Base-by-base conservation (phyloP, 2,888 invertebrate genomes). In the Neria commutata region DNA sequence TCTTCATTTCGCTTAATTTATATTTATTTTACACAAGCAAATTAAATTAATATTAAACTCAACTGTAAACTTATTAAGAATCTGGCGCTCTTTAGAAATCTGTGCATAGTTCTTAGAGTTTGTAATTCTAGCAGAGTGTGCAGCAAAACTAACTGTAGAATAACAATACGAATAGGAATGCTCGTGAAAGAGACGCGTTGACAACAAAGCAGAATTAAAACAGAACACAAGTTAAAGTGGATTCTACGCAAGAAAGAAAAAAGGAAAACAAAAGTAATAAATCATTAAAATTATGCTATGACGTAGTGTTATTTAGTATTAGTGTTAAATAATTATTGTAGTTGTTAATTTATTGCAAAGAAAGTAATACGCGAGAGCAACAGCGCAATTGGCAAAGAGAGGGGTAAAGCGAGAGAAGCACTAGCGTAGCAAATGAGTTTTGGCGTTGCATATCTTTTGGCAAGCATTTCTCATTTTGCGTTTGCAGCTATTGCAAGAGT, bases 261-360 rank as follows among this genome's bases (percentile, higher is more conserved):
- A 19, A 19, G 17, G 42, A 42, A 21, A 19, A 37, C 37, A 37
- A 37, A 6, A 37, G n/a, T n/a, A 14, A 37, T 37, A 6, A 8
- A 37, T n/a, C 6, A 17, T 19, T 42, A 42, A 17, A 42, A 19
- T 3, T 42, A 42, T 42, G 42, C 42, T 42, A 42, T 42, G 42
- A 17, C 4, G 42, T 42, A 42, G 42, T 42, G 42, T 42, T 42
- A 42, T 42, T 42, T 42, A 42, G 42, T 42, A 42, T 42, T 42
- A 42, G 42, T 42, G 42, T 42, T 42, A 42, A 42, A 42, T 42
- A 19, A 42, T 37, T 14, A 17, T 8, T 19, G 42, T 42, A 42
- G 42, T 42, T 42, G 42, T 42, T 42, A 42, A 42, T 42, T 42
- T 42, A 17, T 42, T 19, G 21, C 17, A 42, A 37, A 8, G 11